Evolutionary conservation across 2,888 invertebrate genomes (phyloP), one percentile per base, ranked within the genome.

Genomic region (Tethea ocularis): DNA sequence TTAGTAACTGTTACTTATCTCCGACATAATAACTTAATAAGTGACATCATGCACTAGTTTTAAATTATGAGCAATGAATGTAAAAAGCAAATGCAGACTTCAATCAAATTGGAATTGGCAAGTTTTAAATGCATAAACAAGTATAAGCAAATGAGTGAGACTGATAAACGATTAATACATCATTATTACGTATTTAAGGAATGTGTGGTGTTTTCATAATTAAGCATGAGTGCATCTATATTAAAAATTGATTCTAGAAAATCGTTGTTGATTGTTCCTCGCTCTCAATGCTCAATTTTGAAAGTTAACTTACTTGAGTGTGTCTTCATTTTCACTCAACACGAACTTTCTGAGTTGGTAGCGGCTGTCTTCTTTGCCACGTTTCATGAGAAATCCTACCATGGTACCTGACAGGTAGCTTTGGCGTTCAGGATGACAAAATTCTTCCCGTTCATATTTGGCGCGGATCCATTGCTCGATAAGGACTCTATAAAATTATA

Each of bases 401-500:
- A 97, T 97, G 56, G 94, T 94, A 7, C 97, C 97, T 20, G 95
- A 95, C 56, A 96, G 95, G 80, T 98, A 98, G 66, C 94, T 94
- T 82, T 97, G 97, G 33, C 96, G 94, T 74, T 97, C 97, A 0
- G 96, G 95, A 72, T 96, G 95, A 69, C 95, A 95, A 85, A 98
- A 98, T 81, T 98, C 98, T 87, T 97, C 96, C 58, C 98, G 94
- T 84, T 97, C 95, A 86, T 98, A 98, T 87, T 98, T 98, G 7
- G 97, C 97, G 68, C 96, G 94, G 66, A 98, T 98, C 97, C 97
- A 98, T 85, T 98, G 98, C 80, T 97, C 97, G 61, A 97, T 94
- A 59, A 98, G 91, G 53, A 98, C 96, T 83, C 98, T 98, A 90
- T 10, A 92, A 91, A 64, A 20, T 29, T 29, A 53, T 17, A 29